These are phyloP conservation scores for Parapristionchus giblindavisi DNA, from an alignment of 2,888 invertebrate genomes.

Conservation along the genomic window DNA sequence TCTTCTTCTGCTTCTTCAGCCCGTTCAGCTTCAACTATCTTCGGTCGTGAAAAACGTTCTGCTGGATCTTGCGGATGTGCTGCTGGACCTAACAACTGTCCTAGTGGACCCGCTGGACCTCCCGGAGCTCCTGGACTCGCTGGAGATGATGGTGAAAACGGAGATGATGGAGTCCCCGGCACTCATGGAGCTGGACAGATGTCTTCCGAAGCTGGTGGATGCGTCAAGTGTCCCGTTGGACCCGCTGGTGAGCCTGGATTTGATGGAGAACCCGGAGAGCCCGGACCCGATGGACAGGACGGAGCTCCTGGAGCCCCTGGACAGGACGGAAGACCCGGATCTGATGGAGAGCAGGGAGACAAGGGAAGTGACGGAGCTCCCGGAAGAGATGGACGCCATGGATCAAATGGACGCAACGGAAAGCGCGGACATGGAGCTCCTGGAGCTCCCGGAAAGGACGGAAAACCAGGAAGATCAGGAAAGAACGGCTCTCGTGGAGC, in stretches of 20 bases:
- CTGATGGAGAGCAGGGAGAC: constrained; percentile 53
- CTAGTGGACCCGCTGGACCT: constrained; percentile 43
- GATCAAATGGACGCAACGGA: constrained; percentile 55
- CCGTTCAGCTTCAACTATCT: background rate
- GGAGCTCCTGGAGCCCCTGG: constrained; percentile 54
- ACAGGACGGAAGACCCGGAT: constrained; percentile 52
- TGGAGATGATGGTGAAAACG: constrained; percentile 57
- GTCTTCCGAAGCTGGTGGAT: constrained; percentile 45
- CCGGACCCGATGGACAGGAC: constrained; percentile 54
- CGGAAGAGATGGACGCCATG: constrained; percentile 51
- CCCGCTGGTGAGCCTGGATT: constrained; percentile 58
- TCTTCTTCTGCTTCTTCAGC: constrained; percentile 11
- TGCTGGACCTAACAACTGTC: constrained; percentile 36
- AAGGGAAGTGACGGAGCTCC: constrained; percentile 49
- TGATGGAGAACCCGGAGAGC: constrained; percentile 53
- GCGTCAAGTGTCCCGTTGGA: constrained; percentile 59
- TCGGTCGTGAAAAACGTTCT: constrained; percentile 24
- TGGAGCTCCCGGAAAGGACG: constrained; percentile 54
- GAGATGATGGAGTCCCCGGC: constrained; percentile 51
- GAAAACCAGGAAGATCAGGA: constrained; percentile 53
- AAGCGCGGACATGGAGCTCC: constrained; percentile 55
- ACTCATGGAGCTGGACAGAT: constrained; percentile 30
- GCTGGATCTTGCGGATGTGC: constrained; percentile 30
- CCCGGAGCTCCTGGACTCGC: constrained; percentile 58
- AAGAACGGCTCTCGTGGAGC: constrained; percentile 51